Evolutionary conservation across 2,113 vertebrate species (phyloP), one percentile per base, ranked within the genome.

Genomic region (Proterorhinus semilunaris): DNA sequence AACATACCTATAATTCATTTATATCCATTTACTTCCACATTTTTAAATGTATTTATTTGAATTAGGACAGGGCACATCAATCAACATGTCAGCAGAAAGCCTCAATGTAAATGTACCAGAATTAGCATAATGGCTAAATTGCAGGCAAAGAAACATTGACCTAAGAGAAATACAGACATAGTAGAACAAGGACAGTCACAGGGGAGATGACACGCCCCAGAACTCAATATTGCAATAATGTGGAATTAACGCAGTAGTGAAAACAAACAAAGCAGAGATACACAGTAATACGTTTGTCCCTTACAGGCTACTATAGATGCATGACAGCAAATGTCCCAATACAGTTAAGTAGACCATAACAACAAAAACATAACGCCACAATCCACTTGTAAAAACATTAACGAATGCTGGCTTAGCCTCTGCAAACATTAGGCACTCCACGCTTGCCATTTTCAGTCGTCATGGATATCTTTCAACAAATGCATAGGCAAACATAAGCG

Each of bases 391-490:
- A 2, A 44, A 61, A 61, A 61, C 58, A 61, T 9, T 13, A 12
- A 44, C 17, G 27, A 36, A 36, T 45, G 12, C 12, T 42, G 12
- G 17, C 21, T 36, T 12, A 57, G 8, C 54, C 5, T 36, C 21
- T 27, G 12, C 27, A 42, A 58, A 58, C 55, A 42, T 42, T 42
- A 5, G 9, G 17, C 43, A 49, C 7, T 50, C 27, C 21, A 66
- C 47, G 51, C 52, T 47, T 74, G 10, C 46, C 46, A 68, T 62
- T 36, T 6, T 62, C 53, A 47, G 53, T 45, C 55, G 63, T 27
- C 8, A 11, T 10, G 2, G 6, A 52, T 50, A 48, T 47, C 10
- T 66, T n/a, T 47, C 63, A 2, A 10, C 48, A 46, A 70, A 10
- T 44, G 2, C 16, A 46, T 8, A 65, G 48, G 45, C 8, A 69